Percentiles rank a stretch among this genome's conserved stretches.
These are phyloP conservation scores for Phrynosoma platyrhinos DNA, from an alignment of 2,113 vertebrate genomes.

Conservation along the genomic window DNA sequence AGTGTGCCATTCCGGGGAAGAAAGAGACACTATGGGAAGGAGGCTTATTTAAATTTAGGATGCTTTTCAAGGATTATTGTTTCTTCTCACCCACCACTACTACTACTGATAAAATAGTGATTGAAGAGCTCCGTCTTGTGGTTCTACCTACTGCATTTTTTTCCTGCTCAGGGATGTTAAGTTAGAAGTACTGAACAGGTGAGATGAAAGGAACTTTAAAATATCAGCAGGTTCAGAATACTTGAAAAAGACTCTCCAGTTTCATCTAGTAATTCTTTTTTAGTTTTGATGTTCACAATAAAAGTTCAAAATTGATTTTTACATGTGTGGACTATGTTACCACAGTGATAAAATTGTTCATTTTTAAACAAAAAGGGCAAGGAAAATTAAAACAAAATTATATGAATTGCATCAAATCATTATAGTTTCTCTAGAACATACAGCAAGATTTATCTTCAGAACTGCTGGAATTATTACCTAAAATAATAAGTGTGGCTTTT, in stretches of 20 bases:
- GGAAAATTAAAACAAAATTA: neutral
- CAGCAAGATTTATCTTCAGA: neutral
- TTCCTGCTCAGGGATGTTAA: neutral
- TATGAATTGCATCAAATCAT: neutral
- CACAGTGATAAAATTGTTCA: neutral
- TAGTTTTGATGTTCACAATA: neutral
- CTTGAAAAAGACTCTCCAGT: neutral
- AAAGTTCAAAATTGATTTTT: neutral
- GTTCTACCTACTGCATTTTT: slow-evolving; percentile 18
- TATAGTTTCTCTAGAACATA: neutral
- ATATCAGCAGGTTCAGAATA: neutral
- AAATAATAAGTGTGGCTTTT: neutral
- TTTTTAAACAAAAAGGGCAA: neutral
- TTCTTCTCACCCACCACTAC: too few species aligned
- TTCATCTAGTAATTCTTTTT: neutral
- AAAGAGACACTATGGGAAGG: too few species aligned
- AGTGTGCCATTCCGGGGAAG: too few species aligned
- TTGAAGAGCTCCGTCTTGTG: slow-evolving; percentile 66
- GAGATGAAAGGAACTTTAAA: neutral
- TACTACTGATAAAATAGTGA: neutral
- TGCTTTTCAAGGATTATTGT: too few species aligned
- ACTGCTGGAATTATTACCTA: neutral
- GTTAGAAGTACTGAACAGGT: neutral
- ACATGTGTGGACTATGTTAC: neutral
- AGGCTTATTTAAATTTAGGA: too few species aligned